Evolutionary conservation across 2,113 vertebrate species (phyloP), one percentile per base, ranked within the genome.

Genomic region (Charina bottae): DNA sequence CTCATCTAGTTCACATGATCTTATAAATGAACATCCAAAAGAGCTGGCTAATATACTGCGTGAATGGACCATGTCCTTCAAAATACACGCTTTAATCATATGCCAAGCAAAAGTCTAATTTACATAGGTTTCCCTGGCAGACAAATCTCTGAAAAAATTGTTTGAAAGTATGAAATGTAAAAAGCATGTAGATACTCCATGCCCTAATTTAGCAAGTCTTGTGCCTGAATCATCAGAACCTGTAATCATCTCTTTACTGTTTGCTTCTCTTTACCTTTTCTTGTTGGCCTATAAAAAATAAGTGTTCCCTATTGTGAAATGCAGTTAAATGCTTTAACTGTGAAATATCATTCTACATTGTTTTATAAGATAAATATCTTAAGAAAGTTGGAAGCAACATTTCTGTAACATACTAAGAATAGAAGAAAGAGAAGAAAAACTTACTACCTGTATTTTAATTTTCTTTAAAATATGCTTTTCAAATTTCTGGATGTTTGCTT

Each of bases 321-420:
- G 87, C 56, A 92, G 93, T 83, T 93, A 92, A 94, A 93, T 92
- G 85, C 89, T 93, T 93, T 89, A 58, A 85, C 49, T 28, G 42
- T 88, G 92, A 92, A 89, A 68, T 72, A 96, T 72, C 49, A 84
- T 93, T 88, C 85, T 15, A 2, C 83, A 89, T 92, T 17, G 1
- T 85, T 90, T 90, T 83, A 68, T 54, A n/a, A 60, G 92, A 88
- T 12, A 88, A 83, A 85, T 54, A 23, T 8, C 24, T 60, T 87
- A 93, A 84, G 88, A 19, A 64, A 86, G n/a, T 26, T 91, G 90
- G 60, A 24, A 55, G 42, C 56, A 37, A 53, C 64, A 53, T 86
- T 86, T 85, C 94, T 78, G 56, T 85, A 87, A 58, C 28, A 21
- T 6, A 19, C 24, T 93, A 84, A 86, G 54, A 84, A 87, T 78